These are phyloP conservation scores for Diploptera punctata DNA, from an alignment of 2,888 invertebrate genomes.

Conservation along the genomic window DNA sequence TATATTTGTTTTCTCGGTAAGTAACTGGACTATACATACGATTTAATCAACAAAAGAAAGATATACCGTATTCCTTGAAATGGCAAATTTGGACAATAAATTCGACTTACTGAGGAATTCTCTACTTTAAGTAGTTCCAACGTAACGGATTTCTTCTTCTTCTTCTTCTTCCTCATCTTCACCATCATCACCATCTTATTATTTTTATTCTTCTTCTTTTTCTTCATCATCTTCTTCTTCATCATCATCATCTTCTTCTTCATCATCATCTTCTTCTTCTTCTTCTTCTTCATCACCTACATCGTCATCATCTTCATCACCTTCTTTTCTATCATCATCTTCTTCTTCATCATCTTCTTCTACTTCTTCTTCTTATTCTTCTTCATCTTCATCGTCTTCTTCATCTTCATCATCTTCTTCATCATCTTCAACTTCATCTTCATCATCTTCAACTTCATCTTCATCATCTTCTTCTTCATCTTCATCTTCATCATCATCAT, in stretches of 20 bases:
- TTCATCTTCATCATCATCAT: not conserved
- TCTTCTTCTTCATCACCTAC: not conserved
- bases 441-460: not conserved
- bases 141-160: not conserved
- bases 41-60: no score
- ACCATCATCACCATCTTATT: no score
- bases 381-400: not conserved
- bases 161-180: not conserved
- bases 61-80: no score
- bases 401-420: not conserved
- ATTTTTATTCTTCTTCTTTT: no score
- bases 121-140: no score
- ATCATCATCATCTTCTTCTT: constrained; percentile 41
- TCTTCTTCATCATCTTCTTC: constrained; percentile 19
- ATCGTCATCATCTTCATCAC: constrained; percentile 12
- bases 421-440: not conserved
- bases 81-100: no score
- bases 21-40: no score
- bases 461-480: not conserved
- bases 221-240: constrained; percentile 26
- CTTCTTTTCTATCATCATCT: constrained; percentile 26
- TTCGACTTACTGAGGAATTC: no score
- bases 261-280: not conserved
- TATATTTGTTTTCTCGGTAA: no score
- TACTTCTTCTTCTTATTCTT: no score